Percentiles rank a stretch among this genome's conserved stretches.
These are phyloP conservation scores for Myotis brandtii DNA, from an alignment of 2,113 vertebrate genomes.

Conservation along the genomic window DNA sequence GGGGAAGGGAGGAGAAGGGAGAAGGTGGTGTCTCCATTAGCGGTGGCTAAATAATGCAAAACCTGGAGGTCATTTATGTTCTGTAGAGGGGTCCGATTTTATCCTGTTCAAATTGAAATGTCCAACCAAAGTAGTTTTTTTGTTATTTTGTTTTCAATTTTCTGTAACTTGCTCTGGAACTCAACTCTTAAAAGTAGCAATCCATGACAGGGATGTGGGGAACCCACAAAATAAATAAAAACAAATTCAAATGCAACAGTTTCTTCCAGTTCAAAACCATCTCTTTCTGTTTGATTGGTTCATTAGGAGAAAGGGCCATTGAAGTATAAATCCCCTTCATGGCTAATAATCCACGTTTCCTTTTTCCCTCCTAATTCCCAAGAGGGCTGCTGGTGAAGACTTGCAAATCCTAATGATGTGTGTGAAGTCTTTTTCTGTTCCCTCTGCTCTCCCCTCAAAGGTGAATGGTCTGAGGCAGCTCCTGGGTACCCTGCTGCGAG, in stretches of 20 bases:
- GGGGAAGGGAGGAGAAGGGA: neutral
- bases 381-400: neutral
- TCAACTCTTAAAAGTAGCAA: neutral
- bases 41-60: neutral
- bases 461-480: no score
- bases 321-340: neutral
- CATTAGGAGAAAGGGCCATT: neutral
- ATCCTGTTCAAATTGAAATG: neutral
- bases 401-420: neutral
- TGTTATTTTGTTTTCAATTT: neutral
- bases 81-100: neutral
- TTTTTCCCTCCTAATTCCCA: neutral
- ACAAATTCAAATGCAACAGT: neutral
- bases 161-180: neutral
- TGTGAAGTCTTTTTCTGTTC: no score
- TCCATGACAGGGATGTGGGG: no score
- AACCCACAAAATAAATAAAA: neutral
- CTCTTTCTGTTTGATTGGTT: neutral
- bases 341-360: neutral
- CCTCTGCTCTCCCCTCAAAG: no score
- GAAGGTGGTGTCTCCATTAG: no score
- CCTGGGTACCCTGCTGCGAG: fast-evolving
- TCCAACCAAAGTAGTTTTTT: neutral
- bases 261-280: neutral
- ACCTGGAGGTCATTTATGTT: neutral